Percentiles rank a stretch among this genome's conserved stretches.
phyloP scores from a whole-genome alignment of 2,797 vertebrate species.

The Notamacropus eugenii region DNA sequence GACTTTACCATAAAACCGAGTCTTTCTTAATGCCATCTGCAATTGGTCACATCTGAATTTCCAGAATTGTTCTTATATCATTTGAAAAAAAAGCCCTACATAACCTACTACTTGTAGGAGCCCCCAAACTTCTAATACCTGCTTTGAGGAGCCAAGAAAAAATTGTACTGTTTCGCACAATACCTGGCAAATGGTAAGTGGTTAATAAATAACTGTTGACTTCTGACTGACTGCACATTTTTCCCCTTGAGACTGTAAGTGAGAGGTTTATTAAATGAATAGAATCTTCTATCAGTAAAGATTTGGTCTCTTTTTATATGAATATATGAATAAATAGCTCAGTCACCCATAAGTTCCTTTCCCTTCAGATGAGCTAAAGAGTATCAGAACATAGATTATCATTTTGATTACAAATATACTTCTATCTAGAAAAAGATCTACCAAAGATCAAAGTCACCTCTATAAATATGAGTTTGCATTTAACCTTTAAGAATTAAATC shows the following conservation, averaged over 20 bases:
- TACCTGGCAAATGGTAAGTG: not conserved
- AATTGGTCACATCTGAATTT: constrained; percentile 41
- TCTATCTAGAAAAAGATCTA: constrained; percentile 64
- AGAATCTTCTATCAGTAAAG: constrained; percentile 68
- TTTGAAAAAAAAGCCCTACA: constrained; percentile 46
- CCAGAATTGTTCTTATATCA: constrained; percentile 41
- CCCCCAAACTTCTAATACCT: constrained; percentile 38
- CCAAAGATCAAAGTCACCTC: constrained; percentile 64
- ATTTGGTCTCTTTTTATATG: constrained; percentile 66
- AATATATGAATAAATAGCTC: constrained; percentile 72
- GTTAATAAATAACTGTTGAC: not conserved
- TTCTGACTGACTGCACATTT: constrained; percentile 6
- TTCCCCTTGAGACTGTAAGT: constrained; percentile 47
- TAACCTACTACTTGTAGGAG: constrained; percentile 42
- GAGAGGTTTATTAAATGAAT: constrained; percentile 72
- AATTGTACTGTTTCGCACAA: not conserved
- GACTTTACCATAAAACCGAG: constrained; percentile 12
- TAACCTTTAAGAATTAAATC: constrained; percentile 74
- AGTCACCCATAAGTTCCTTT: constrained; percentile 62
- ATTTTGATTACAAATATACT: constrained; percentile 70
- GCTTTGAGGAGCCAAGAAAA: constrained; percentile 62
- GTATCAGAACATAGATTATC: constrained; percentile 68
- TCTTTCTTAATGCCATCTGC: constrained; percentile 28
- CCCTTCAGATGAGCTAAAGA: constrained; percentile 54
- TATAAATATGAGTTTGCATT: constrained; percentile 61